Conservation (phyloP, 2,888 invertebrate genomes). For the Adelphocoris suturalis region DNA sequence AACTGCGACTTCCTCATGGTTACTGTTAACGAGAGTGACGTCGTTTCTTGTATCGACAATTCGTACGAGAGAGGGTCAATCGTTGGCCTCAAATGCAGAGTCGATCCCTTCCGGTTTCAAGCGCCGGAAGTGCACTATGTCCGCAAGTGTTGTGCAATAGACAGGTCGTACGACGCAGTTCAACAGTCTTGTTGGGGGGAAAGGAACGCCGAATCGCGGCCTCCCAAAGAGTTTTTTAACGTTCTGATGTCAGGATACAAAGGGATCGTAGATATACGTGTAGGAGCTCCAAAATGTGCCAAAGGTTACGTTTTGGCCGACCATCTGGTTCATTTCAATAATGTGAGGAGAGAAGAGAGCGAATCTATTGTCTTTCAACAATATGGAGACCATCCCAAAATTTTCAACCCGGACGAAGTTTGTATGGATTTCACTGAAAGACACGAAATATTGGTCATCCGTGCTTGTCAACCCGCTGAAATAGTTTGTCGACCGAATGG, state of each 20-base stretch:
- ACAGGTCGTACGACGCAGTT: conserved; percentile 73
- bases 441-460: conserved; percentile 74
- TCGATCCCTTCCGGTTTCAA: conserved; percentile 62
- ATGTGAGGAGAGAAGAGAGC: conserved; percentile 72
- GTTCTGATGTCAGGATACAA: conserved; percentile 72
- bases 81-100: conserved; percentile 67
- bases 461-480: conserved; percentile 75
- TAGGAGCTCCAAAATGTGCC: conserved; percentile 74
- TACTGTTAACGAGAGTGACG: conserved; percentile 50
- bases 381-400: conserved; percentile 60
- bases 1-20: conserved; percentile 59
- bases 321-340: conserved; percentile 71
- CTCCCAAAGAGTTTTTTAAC: conserved; percentile 72
- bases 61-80: conserved; percentile 50
- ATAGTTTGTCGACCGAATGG: conserved; percentile 71
- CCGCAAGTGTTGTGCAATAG: conserved; percentile 75
- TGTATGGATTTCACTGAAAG: conserved; percentile 77
- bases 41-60: conserved; percentile 73
- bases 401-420: conserved; percentile 75
- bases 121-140: conserved; percentile 74
- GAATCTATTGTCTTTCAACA: conserved; percentile 73
- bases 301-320: conserved; percentile 73
- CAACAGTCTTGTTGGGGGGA: conserved; percentile 74
- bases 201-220: conserved; percentile 51
- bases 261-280: conserved; percentile 72